A percentile compares a stretch with the other conserved stretches of the same genome.
Conservation (phyloP, 2,113 vertebrate species). For the Plestiodon gilberti region DNA sequence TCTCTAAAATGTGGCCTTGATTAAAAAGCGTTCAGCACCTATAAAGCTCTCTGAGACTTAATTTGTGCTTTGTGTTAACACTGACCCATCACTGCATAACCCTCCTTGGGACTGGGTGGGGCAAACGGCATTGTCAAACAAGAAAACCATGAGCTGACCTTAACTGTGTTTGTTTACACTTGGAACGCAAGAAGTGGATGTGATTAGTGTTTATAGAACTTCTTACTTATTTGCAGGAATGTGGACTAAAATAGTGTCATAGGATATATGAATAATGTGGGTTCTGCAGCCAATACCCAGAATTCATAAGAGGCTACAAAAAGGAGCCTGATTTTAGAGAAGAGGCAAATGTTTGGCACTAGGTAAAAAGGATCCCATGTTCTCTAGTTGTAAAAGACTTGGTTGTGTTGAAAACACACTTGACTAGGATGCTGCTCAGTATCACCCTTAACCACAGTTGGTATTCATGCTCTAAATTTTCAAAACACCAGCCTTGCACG, state of each 20-base stretch:
- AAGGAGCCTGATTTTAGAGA: neutral
- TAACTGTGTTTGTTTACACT: neutral
- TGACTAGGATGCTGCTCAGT: neutral
- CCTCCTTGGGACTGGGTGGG: too few species aligned
- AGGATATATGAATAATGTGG: neutral
- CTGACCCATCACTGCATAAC: neutral
- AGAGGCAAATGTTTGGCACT: neutral
- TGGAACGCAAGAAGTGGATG: neutral
- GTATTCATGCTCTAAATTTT: neutral
- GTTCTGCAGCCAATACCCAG: neutral
- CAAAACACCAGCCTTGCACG: neutral
- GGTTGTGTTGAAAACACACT: too few species aligned
- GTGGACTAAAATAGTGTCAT: neutral
- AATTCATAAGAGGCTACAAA: neutral
- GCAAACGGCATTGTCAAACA: neutral
- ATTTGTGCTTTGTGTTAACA: constrained; percentile 27
- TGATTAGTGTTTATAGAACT: too few species aligned
- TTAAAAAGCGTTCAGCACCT: constrained; percentile 64
- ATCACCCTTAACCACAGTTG: neutral
- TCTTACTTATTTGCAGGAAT: neutral
- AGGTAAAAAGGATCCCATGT: neutral
- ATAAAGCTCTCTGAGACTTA: constrained; percentile 3
- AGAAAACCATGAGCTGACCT: neutral
- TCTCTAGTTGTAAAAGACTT: neutral
- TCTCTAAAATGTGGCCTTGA: constrained; percentile 40